A percentile compares a stretch with the other conserved stretches of the same genome.
phyloP scores from a whole-genome alignment of 2,797 vertebrate species.

The Myoxocephalus aenaeus region DNA sequence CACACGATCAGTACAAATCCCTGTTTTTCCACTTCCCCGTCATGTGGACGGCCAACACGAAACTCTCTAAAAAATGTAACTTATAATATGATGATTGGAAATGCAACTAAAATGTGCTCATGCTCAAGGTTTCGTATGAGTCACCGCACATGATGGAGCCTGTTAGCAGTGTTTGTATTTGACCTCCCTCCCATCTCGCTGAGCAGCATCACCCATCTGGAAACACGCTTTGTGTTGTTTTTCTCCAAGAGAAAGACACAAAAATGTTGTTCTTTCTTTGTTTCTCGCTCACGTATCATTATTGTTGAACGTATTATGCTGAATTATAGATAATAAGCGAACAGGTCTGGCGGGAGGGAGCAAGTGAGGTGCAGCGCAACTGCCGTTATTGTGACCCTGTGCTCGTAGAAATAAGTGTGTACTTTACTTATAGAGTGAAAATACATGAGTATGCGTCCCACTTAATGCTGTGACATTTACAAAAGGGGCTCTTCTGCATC shows the following conservation, averaged over 20 bases:
- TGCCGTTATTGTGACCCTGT: slow-evolving; percentile 48
- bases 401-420: slow-evolving; percentile 36
- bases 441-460: slow-evolving; percentile 51
- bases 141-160: slow-evolving; percentile 23
- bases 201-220: slow-evolving; percentile 39
- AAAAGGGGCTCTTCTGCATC: slow-evolving; percentile 37
- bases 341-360: slow-evolving; percentile 36
- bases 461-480: slow-evolving; percentile 66
- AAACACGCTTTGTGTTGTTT: background rate
- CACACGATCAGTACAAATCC: slow-evolving; percentile 61
- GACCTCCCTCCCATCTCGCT: slow-evolving; percentile 13
- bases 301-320: slow-evolving; percentile 51
- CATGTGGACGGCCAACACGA: slow-evolving; percentile 2
- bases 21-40: slow-evolving; percentile 21
- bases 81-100: background rate
- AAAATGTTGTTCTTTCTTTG: slow-evolving; percentile 20
- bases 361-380: slow-evolving; percentile 17
- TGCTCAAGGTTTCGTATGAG: slow-evolving; percentile 6
- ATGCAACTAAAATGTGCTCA: slow-evolving; percentile 7
- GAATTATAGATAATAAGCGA: slow-evolving; percentile 63
- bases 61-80: slow-evolving; percentile 2
- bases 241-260: slow-evolving; percentile 13
- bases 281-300: slow-evolving; percentile 45
- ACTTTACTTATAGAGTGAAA: slow-evolving; percentile 24
- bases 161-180: slow-evolving; percentile 37